Evolutionary conservation across 2,113 vertebrate species (phyloP), one percentile per base, ranked within the genome.

Genomic region (Castor canadensis): DNA sequence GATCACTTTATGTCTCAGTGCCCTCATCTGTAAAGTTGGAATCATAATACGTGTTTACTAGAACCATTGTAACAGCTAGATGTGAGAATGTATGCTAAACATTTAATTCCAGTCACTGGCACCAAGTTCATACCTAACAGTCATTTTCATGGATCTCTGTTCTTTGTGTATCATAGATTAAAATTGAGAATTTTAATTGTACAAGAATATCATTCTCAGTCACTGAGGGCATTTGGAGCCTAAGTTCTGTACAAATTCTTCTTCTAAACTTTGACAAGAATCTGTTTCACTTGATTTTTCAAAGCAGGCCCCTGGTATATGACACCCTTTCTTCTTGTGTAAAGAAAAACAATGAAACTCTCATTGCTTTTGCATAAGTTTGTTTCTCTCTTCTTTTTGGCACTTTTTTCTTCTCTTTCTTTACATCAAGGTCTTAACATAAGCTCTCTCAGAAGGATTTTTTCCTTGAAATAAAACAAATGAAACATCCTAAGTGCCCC

Each of bases 321-420:
- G 52, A 87, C 62, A 85, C 52, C 47, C 20, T 95, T 89, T 80
- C 60, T 38, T 80, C 47, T 52, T 26, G 0, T 45, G 15, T 73
- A 96, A 80, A 95, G 58, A 93, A 92, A 95, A 77, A 67, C 38
- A 89, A 62, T 75, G 52, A 90, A 94, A 86, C 9, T 82, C 52
- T 30, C 66, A 7, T 20, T 69, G 60, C 13, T 84, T 92, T 87
- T 75, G 72, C 77, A 85, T 58, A 79, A 87, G 83, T 60, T 64
- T 38, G 20, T 60, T 89, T 89, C 79, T 77, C 67, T 86, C 35
- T 93, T 88, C 49, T 82, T 38, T 69, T 93, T 62, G 49, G 38
- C 58, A 38, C 64, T 86, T 95, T 73, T 94, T 47, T 20, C 58
- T 76, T 90, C 20, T 52, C 77, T 88, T 67, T 93, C 35, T 93